Percentiles rank a stretch among this genome's conserved stretches.
phyloP scores from a whole-genome alignment of 2,888 invertebrate genomes.

The Zygothrica quintamaculata region DNA sequence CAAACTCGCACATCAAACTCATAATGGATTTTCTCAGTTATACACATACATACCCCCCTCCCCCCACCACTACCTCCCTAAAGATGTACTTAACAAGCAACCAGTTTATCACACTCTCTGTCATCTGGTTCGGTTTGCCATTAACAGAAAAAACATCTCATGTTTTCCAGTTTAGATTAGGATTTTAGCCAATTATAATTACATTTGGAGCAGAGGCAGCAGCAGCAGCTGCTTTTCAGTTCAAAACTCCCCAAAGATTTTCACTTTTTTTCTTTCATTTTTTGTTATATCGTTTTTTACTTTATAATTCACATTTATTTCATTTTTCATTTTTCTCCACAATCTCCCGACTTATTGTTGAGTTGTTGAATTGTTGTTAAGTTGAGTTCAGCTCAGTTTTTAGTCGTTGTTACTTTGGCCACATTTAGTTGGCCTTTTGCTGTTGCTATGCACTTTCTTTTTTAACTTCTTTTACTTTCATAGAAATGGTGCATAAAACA shows the following conservation, averaged over 20 bases:
- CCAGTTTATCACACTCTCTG: constrained; percentile 11
- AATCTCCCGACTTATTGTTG: constrained; percentile 4
- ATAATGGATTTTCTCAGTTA: constrained; percentile 45
- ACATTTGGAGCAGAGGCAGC: constrained; percentile 66
- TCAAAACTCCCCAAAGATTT: constrained; percentile 38
- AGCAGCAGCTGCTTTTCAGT: constrained; percentile 63
- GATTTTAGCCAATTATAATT: constrained; percentile 70
- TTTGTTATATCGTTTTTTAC: constrained; percentile 70
- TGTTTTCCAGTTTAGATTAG: constrained; percentile 54
- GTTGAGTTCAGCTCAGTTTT: constrained; percentile 36
- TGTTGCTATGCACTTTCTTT: constrained; percentile 58
- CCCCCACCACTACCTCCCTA: background rate
- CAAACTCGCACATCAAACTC: constrained; percentile 8
- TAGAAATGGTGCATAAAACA: background rate
- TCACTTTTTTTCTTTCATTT: constrained; percentile 61
- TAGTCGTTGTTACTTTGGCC: constrained; percentile 42
- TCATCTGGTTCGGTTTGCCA: background rate
- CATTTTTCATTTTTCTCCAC: constrained; percentile 1
- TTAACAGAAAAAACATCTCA: constrained; percentile 5
- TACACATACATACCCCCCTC: background rate
- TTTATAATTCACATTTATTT: constrained; percentile 14
- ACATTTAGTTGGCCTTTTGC: constrained; percentile 50
- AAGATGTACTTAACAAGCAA: no score
- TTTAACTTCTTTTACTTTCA: constrained; percentile 41
- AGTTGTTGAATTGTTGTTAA: constrained; percentile 33